Evolutionary conservation across 2,888 invertebrate genomes (phyloP).

Genomic region (Meiosimyza platycephala): DNA sequence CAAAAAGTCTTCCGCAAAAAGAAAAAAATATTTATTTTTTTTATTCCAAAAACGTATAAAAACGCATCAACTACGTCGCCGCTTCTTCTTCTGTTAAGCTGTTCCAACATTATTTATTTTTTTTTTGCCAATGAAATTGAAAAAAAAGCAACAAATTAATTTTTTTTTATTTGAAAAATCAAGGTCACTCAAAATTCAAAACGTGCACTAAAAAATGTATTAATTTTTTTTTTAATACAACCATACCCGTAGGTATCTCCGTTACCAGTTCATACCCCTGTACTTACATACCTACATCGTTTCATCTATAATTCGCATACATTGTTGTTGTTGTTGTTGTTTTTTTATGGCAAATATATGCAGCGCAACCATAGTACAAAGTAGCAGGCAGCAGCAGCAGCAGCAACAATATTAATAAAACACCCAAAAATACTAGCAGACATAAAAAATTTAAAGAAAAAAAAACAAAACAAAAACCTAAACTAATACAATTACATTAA

Average conservation of each 20-base stretch:
- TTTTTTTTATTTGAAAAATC: conserved; percentile 31
- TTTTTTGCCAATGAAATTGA: no score
- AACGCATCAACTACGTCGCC: no score
- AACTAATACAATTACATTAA: conserved; percentile 29
- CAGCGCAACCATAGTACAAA: conserved; percentile 6
- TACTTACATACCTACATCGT: no score
- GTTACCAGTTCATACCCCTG: no score
- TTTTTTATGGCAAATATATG: conserved; percentile 11
- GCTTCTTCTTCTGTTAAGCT: no score
- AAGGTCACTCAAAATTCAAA: conserved; percentile 31
- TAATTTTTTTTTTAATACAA: background rate
- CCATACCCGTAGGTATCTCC: no score
- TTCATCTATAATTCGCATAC: no score
- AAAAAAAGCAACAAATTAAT: background rate
- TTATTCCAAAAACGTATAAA: no score
- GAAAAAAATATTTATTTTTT: no score
- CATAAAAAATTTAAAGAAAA: conserved; percentile 1
- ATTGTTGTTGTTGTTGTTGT: conserved; percentile 3
- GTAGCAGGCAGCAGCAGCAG: background rate
- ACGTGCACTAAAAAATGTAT: conserved; percentile 25
- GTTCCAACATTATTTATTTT: no score
- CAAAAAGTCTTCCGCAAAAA: no score
- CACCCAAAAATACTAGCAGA: background rate
- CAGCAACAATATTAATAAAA: background rate
- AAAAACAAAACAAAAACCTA: background rate